A percentile compares a stretch with the other conserved stretches of the same genome.
Evolutionary conservation across 35 echinoderm and acorn worm species (phyloP).

Genomic region (Lytechinus pictus): DNA sequence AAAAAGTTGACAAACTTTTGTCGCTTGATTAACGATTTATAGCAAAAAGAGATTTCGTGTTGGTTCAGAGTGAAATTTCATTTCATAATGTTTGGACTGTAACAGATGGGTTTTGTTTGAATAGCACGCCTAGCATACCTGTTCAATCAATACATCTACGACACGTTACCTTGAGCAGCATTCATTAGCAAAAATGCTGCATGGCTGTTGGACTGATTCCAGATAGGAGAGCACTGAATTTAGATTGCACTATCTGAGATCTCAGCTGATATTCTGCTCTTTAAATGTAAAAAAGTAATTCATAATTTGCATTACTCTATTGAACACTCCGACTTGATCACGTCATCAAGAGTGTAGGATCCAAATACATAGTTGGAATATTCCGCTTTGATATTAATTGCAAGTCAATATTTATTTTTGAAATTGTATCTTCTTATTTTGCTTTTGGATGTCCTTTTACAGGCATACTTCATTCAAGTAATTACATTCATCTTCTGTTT

Average conservation of each 20-base stretch:
- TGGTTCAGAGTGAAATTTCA: background rate
- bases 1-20: background rate
- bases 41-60: background rate
- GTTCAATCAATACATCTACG: background rate
- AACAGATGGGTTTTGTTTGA: background rate
- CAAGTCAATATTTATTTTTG: too few species aligned
- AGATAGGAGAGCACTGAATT: background rate
- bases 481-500: background rate
- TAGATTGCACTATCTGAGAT: background rate
- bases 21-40: background rate
- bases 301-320: too few species aligned
- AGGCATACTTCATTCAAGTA: background rate
- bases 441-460: too few species aligned
- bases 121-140: slow-evolving; percentile 1
- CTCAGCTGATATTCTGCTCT: background rate
- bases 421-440: too few species aligned
- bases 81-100: background rate
- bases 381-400: too few species aligned
- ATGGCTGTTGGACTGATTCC: background rate
- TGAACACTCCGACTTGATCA: too few species aligned
- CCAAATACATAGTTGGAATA: too few species aligned
- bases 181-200: background rate
- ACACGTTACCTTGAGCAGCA: background rate
- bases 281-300: too few species aligned
- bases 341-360: too few species aligned